Evolutionary conservation across 2,797 vertebrate genomes (phyloP), one percentile per base, ranked within the genome.

Genomic region (Gastrophryne carolinensis): DNA sequence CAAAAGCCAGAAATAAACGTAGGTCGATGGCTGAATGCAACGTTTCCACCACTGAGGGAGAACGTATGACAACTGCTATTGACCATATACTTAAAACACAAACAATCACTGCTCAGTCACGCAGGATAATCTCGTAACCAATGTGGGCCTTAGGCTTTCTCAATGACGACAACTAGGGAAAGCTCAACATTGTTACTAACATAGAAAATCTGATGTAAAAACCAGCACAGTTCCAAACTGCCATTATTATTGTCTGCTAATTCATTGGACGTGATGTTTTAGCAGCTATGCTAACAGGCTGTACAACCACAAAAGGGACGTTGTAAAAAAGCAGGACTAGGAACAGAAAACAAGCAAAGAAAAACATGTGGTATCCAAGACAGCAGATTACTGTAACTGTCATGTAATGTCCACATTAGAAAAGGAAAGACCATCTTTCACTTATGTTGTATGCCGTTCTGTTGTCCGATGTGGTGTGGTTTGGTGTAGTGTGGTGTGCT

Each of bases 31-130:
- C 5, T 64, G 0, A 24, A 52, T 0, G 32, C 6, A 63, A 11
- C 1, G 0, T 57, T 52, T 62, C 74, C 13, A 37, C 10, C 35
- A 39, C 68, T 30, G 73, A 12, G 21, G 0, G 58, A 54, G 6
- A 57, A 65, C 75, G 34, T 19, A 72, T 4, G 0, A 6, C 60
- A 73, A 17, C 12, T 15, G 0, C 35, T 57, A 44, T 1, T 62
- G 78, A 79, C 27, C 26, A 56, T 23, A 15, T 8, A 66, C 12
- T 26, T 66, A 64, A 57, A 34, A 65, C 58, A 72, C 2, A 57
- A 0, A 12, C 49, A 52, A 1, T 29, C 64, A 12, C 32, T 29
- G 39, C 35, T 76, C 67, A 82, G 23, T 26, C 26, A 12, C 0
- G 21, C 13, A 76, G 49, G 32, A 19, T 37, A 70, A 71, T 77